phyloP scores from a whole-genome alignment of 2,797 vertebrate genomes.

The Ptychadena robeensis region DNA sequence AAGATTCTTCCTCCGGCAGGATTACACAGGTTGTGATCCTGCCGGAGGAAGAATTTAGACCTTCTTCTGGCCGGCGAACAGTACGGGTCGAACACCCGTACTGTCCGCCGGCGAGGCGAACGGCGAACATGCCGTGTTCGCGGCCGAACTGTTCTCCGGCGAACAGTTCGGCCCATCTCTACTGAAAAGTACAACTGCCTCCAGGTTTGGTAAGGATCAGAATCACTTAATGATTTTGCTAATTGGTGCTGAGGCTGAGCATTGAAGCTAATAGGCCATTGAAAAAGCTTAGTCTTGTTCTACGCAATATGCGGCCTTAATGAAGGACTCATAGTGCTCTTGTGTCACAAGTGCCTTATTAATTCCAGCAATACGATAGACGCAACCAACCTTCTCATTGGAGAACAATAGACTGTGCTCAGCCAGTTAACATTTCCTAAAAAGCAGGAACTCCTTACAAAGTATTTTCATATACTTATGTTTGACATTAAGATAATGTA shows the following conservation, averaged over 20 bases:
- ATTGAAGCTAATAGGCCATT: constrained; percentile 43
- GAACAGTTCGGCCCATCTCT: too few species aligned
- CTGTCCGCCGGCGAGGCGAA: too few species aligned
- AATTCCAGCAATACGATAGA: constrained; percentile 42
- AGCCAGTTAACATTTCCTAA: constrained; percentile 2
- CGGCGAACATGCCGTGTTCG: too few species aligned
- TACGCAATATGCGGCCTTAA: constrained; percentile 26
- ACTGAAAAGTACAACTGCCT: constrained; percentile 1
- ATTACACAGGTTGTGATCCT: too few species aligned
- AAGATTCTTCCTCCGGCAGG: too few species aligned
- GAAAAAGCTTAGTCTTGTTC: constrained; percentile 38
- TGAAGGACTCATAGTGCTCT: constrained; percentile 32
- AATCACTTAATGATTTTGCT: constrained; percentile 39
- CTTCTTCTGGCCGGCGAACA: too few species aligned
- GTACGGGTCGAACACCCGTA: too few species aligned
- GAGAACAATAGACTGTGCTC: constrained; percentile 18
- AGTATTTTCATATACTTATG: neutral
- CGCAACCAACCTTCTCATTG: neutral
- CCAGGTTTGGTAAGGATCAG: constrained; percentile 16
- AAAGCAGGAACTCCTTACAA: neutral
- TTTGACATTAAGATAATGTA: neutral
- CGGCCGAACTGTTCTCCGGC: too few species aligned
- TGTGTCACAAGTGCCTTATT: constrained; percentile 32
- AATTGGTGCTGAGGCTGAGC: constrained; percentile 43
- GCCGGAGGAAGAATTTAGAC: too few species aligned